Evolutionary conservation across 2,113 vertebrate species (phyloP).

Genomic region (Notiomystis cincta): DNA sequence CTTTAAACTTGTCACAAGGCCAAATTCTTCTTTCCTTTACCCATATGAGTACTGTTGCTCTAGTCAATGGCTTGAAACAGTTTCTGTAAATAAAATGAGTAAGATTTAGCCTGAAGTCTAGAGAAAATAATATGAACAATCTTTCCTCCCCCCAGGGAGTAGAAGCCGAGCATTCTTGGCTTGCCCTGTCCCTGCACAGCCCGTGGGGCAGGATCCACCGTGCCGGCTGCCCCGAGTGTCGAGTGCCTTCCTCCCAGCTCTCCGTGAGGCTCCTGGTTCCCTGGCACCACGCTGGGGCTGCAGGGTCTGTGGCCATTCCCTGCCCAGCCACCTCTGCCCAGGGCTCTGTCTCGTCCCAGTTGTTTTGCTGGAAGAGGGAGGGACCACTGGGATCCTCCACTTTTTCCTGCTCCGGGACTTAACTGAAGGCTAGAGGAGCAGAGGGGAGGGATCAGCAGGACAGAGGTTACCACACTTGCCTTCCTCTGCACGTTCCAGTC

Average conservation of each 20-base stretch:
- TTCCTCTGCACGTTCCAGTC: neutral
- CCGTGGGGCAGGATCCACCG: neutral
- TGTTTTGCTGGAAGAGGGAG: neutral
- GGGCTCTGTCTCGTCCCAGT: neutral
- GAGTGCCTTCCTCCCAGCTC: neutral
- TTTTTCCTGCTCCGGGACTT: neutral
- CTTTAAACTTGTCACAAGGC: constrained; percentile 34
- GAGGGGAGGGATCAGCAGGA: neutral
- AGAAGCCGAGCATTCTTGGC: constrained; percentile 40
- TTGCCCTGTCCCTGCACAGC: neutral
- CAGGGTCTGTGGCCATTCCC: neutral
- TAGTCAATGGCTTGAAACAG: neutral
- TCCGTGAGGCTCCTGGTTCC: neutral
- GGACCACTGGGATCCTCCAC: neutral
- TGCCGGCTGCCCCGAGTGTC: fast-evolving
- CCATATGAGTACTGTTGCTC: neutral
- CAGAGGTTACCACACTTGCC: neutral
- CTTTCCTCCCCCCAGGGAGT: neutral
- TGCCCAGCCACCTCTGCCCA: neutral
- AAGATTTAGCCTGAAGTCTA: constrained; percentile 13
- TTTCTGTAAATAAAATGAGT: constrained; percentile 44
- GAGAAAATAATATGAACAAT: constrained; percentile 7
- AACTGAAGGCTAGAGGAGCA: neutral
- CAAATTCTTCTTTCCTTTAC: constrained; percentile 38
- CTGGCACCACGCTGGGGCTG: fast-evolving